Percentiles rank a stretch among this genome's conserved stretches.
Evolutionary conservation across 2,797 vertebrate species (phyloP).

Genomic region (Sebastes ruberrimus): DNA sequence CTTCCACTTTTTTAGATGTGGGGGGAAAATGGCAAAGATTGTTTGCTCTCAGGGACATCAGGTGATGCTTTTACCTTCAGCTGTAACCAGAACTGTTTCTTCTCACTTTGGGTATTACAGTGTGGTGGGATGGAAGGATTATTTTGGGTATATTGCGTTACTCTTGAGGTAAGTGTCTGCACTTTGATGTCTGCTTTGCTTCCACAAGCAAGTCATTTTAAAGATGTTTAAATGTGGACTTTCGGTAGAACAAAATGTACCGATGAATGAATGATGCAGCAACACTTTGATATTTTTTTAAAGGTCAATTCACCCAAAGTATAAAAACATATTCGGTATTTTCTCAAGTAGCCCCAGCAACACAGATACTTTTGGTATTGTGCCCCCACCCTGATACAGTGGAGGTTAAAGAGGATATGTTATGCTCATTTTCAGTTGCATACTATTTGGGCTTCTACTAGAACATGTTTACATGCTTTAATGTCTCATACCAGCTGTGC

Average conservation of each 20-base stretch:
- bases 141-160: slow-evolving; percentile 41
- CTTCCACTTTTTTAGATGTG: slow-evolving; percentile 33
- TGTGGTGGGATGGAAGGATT: slow-evolving; percentile 7
- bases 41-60: slow-evolving; percentile 18
- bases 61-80: slow-evolving; percentile 50
- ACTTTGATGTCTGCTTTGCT: slow-evolving; percentile 46
- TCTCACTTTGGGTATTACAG: slow-evolving; percentile 5
- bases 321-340: neutral
- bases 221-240: slow-evolving; percentile 15
- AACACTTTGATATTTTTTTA: slow-evolving; percentile 3
- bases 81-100: slow-evolving; percentile 25
- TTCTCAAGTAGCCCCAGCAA: neutral
- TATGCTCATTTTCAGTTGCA: too few species aligned
- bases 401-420: neutral
- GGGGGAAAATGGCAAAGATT: neutral
- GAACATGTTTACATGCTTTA: too few species aligned
- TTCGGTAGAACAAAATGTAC: neutral
- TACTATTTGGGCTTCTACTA: too few species aligned
- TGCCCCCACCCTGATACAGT: neutral
- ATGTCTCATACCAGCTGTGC: too few species aligned
- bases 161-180: slow-evolving; percentile 16
- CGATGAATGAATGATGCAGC: neutral
- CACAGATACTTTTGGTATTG: neutral
- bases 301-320: neutral
- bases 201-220: slow-evolving; percentile 12